Base-by-base conservation (phyloP, 2,888 invertebrate species). In the Yponomeuta evonymella region DNA sequence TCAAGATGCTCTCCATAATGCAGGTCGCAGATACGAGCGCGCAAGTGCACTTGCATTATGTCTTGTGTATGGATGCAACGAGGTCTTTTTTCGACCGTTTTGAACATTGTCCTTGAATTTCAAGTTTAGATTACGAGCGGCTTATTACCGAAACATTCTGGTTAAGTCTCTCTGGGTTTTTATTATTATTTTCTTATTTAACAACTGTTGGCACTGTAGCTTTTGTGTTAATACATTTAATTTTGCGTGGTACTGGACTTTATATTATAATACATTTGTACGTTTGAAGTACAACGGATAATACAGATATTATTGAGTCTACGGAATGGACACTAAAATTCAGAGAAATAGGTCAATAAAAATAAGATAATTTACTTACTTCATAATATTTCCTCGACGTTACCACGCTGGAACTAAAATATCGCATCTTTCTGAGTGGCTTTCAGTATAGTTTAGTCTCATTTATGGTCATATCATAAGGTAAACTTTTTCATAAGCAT, bases 51-150 rank as follows among this genome's bases (percentile, higher is more conserved):
- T 89, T 89, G 85, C 87, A 83, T 81, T 82, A 82, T 78, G 80
- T 58, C 43, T 9, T 66, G 82, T 81, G 84, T 88, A 88, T 84
- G 85, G 88, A 89, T 90, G 89, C 89, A 89, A 83, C 83, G 85
- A 81, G 83, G 82, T 82, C 83, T 83, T 87, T 88, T 87, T 88
- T 90, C 87, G 79, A 81, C 79, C 81, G 83, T 84, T 87, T 85
- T 88, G 83, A 84, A 84, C 85, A 81, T 80, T 86, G 91, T 83
- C 90, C 91, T 91, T 92, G 91, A 90, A 89, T 87, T 90, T 89
- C 88, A 83, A 88, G 90, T 90, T 91, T 89, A 90, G 89, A 90
- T 90, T 90, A 89, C 87, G 82, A 75, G 79, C 79, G 77, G 83
- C 80, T 82, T 83, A 83, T 81, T 81, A 79, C 78, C 81, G 77